A percentile compares a stretch with the other conserved stretches of the same genome.
These are phyloP conservation scores for Ceriagrion tenellum DNA, from an alignment of 2,888 invertebrate genomes.

Conservation along the genomic window DNA sequence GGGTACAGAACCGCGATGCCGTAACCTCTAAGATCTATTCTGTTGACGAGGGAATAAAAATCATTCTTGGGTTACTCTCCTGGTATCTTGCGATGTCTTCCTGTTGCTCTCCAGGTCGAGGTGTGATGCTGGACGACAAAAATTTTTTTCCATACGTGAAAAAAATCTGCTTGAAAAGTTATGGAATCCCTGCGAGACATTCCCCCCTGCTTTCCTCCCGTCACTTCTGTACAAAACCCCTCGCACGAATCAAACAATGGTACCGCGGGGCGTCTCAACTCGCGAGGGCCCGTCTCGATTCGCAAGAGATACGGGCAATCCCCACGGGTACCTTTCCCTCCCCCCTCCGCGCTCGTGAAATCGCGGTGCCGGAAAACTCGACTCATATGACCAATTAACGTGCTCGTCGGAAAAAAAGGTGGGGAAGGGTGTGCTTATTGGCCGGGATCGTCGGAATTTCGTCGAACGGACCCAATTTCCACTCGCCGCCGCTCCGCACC, in stretches of 20 bases:
- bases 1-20: too few relatives aligned
- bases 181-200: background rate
- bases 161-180: background rate
- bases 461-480: background rate
- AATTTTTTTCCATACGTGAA: background rate
- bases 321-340: background rate
- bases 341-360: background rate
- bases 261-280: too few relatives aligned
- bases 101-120: too few relatives aligned
- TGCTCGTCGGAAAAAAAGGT: background rate
- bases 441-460: background rate
- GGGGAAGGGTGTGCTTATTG: background rate
- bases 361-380: background rate
- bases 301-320: background rate
- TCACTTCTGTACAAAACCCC: background rate
- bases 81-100: too few relatives aligned
- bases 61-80: too few relatives aligned
- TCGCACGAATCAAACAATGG: background rate
- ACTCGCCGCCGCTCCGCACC: background rate
- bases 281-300: background rate
- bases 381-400: conserved; percentile 11
- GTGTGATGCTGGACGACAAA: too few relatives aligned
- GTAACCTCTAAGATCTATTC: too few relatives aligned
- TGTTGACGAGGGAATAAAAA: too few relatives aligned
- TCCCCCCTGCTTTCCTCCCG: too few relatives aligned